A percentile compares a stretch with the other conserved stretches of the same genome.
Evolutionary conservation across 2,888 invertebrate genomes (phyloP).

Genomic region (Listrodromus nycthemerus): DNA sequence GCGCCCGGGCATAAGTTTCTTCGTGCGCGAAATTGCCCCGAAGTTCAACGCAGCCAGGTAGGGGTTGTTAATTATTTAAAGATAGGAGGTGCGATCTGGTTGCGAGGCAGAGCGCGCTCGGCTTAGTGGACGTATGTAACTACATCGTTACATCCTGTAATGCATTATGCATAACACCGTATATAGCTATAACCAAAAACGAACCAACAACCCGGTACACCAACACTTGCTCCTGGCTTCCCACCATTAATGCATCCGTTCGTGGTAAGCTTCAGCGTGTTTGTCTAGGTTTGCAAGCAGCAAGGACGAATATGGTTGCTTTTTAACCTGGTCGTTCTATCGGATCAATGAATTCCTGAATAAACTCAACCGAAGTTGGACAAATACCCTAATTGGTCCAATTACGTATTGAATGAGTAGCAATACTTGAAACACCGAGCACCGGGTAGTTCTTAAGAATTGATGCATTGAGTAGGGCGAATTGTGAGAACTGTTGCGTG

Average conservation of each 20-base stretch:
- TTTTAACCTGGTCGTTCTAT: not conserved
- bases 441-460: too few species aligned
- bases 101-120: not conserved
- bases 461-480: too few species aligned
- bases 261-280: conserved; percentile 44
- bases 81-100: not conserved
- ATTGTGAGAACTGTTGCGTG: too few species aligned
- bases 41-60: conserved; percentile 36
- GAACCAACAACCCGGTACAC: not conserved
- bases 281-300: too few species aligned
- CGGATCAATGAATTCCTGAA: not conserved
- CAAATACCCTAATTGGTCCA: too few species aligned
- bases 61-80: conserved; percentile 40
- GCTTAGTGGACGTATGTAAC: not conserved
- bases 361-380: not conserved
- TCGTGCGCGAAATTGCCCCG: conserved; percentile 32
- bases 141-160: not conserved
- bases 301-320: too few species aligned
- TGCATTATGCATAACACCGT: conserved; percentile 12
- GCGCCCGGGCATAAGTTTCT: conserved; percentile 29
- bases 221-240: too few species aligned
- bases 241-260: conserved; percentile 6
- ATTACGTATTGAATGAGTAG: too few species aligned
- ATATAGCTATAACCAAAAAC: not conserved
- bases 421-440: too few species aligned